These are phyloP conservation scores for Drosophila prosaltans DNA, from an alignment of 1,140 invertebrate genomes.

Conservation along the genomic window DNA sequence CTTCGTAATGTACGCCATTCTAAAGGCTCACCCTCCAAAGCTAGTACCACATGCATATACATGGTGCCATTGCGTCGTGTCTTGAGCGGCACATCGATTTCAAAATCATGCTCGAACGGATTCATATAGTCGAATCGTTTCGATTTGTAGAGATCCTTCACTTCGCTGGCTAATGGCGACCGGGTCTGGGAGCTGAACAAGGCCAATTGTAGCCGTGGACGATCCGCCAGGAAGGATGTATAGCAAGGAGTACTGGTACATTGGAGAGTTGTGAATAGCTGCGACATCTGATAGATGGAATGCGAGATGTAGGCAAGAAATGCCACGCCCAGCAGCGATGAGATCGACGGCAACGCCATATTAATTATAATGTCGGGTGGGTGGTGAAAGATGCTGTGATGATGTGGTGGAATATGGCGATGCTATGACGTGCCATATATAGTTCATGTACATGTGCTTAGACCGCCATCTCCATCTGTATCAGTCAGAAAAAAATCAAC, in stretches of 20 bases:
- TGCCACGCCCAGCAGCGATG: constrained; percentile 85
- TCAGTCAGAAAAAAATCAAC: too few relatives aligned
- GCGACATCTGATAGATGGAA: constrained; percentile 89
- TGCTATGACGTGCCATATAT: not conserved
- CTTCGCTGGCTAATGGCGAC: constrained; percentile 83
- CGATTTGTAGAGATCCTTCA: constrained; percentile 76
- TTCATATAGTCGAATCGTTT: constrained; percentile 85
- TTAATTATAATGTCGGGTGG: not conserved
- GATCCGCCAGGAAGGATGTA: constrained; percentile 85
- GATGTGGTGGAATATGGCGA: not conserved
- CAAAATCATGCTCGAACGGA: constrained; percentile 84
- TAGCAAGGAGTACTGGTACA: constrained; percentile 87
- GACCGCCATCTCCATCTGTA: too few relatives aligned
- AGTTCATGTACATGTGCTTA: too few relatives aligned
- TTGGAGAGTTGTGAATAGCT: constrained; percentile 88
- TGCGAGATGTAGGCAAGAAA: constrained; percentile 89
- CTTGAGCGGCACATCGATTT: constrained; percentile 87
- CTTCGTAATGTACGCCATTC: constrained; percentile 84
- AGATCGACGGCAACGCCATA: constrained; percentile 76
- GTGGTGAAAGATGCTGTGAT: constrained; percentile 2
- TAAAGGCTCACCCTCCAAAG: constrained; percentile 84
- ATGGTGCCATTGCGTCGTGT: constrained; percentile 91
- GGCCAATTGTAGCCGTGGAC: constrained; percentile 85
- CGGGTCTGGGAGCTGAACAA: constrained; percentile 85
- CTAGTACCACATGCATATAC: constrained; percentile 87